These are phyloP conservation scores for Philaethria dido DNA, from an alignment of 2,888 invertebrate genomes.

Conservation along the genomic window DNA sequence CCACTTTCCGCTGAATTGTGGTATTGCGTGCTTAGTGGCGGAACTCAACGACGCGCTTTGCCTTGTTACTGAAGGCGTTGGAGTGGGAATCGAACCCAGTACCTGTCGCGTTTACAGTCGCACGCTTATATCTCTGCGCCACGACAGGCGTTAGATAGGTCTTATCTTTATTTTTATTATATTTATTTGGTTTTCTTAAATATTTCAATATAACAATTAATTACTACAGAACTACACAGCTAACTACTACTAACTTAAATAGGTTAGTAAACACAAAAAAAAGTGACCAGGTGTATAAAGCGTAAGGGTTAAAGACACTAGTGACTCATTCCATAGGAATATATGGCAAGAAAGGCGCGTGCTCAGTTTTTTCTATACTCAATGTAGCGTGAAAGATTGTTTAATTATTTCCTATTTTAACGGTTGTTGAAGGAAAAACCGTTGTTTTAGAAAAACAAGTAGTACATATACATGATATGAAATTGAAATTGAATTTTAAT, in stretches of 20 bases:
- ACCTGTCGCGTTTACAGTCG: too few relatives aligned
- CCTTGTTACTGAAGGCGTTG: too few relatives aligned
- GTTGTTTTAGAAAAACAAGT: neutral
- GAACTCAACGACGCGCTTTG: too few relatives aligned
- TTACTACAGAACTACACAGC: too few relatives aligned
- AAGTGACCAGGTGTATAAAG: conserved; percentile 4
- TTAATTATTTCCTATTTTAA: conserved; percentile 17
- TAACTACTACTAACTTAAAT: neutral
- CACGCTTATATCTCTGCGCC: too few relatives aligned
- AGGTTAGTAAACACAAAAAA: neutral
- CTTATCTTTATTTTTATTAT: too few relatives aligned
- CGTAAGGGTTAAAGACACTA: conserved; percentile 10
- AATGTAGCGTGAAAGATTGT: conserved; percentile 16
- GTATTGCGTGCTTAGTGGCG: too few relatives aligned
- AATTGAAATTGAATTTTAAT: neutral
- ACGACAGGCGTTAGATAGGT: too few relatives aligned
- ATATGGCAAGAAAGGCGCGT: conserved; percentile 7
- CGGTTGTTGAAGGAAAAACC: neutral
- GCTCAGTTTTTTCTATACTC: conserved; percentile 17
- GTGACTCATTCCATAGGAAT: conserved; percentile 8
- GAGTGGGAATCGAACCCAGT: too few relatives aligned
- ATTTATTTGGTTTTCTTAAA: too few relatives aligned
- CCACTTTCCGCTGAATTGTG: too few relatives aligned
- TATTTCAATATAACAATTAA: too few relatives aligned
- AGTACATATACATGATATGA: conserved; percentile 55